Conservation (phyloP, 2,113 vertebrate genomes). For the Macquaria australasica region DNA sequence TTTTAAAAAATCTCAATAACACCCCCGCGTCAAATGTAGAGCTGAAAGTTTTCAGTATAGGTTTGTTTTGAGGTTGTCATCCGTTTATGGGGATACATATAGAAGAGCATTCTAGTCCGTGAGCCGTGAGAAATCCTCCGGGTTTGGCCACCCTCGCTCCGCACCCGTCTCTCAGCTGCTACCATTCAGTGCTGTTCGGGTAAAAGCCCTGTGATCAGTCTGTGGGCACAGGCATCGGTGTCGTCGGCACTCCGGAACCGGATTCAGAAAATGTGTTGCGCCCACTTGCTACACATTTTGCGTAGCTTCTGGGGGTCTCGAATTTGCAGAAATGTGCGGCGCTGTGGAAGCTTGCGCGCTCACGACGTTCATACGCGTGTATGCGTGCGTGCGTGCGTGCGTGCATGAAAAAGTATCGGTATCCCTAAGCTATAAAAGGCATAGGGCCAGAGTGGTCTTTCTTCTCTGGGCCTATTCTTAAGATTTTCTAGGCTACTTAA, state of each 20-base stretch:
- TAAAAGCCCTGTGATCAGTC: conserved; percentile 76
- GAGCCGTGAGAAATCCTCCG: conserved; percentile 78
- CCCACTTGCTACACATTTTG: conserved; percentile 75
- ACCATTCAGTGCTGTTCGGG: conserved; percentile 79
- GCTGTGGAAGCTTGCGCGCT: conserved; percentile 55
- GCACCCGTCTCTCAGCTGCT: conserved; percentile 77
- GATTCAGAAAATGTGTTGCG: conserved; percentile 83
- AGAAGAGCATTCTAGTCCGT: conserved; percentile 74
- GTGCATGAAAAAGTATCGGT: conserved; percentile 40
- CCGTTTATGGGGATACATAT: conserved; percentile 76
- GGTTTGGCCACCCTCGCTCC: conserved; percentile 70
- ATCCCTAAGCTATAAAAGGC: conserved; percentile 53
- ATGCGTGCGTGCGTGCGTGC: conserved; percentile 37
- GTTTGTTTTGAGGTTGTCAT: conserved; percentile 78
- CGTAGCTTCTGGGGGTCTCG: conserved; percentile 71
- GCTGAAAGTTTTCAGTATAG: conserved; percentile 81
- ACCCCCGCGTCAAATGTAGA: conserved; percentile 76
- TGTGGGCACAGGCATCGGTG: conserved; percentile 74
- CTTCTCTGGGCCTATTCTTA: not conserved
- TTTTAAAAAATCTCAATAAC: conserved; percentile 54
- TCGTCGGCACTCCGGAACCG: conserved; percentile 79
- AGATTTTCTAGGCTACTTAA: not conserved
- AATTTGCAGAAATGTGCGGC: conserved; percentile 47
- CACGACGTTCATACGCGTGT: conserved; percentile 41
- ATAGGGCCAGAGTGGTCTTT: not conserved